These are phyloP conservation scores for Calosoma granatense DNA, from an alignment of 1,140 invertebrate genomes.

Conservation along the genomic window DNA sequence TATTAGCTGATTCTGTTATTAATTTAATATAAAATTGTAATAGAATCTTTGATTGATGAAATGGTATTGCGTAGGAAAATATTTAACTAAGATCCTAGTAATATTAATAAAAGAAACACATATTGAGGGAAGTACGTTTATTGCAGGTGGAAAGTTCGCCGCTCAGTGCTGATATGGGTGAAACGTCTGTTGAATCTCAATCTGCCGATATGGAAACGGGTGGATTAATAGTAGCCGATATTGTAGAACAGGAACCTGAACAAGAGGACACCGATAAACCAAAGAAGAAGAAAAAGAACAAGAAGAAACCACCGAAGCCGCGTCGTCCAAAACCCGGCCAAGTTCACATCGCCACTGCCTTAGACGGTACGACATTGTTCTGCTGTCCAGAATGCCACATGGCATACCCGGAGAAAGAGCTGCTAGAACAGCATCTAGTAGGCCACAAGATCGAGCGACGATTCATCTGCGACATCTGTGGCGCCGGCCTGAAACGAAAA, in stretches of 20 bases:
- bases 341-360: constrained; percentile 58
- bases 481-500: constrained; percentile 62
- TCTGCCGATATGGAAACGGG: neutral
- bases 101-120: too few relatives aligned
- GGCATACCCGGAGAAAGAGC: constrained; percentile 65
- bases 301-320: constrained; percentile 66
- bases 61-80: too few relatives aligned
- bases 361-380: constrained; percentile 60
- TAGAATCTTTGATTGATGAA: too few relatives aligned
- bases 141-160: constrained; percentile 13
- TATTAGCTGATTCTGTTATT: too few relatives aligned
- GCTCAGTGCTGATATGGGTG: constrained; percentile 14
- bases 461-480: constrained; percentile 48
- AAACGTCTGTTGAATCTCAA: constrained; percentile 19
- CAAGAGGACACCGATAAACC: constrained; percentile 34
- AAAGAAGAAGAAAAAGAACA: constrained; percentile 68
- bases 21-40: too few relatives aligned
- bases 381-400: constrained; percentile 72
- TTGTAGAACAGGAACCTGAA: neutral
- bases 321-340: constrained; percentile 57
- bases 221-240: neutral
- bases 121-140: too few relatives aligned
- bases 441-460: constrained; percentile 67
- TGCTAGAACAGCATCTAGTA: constrained; percentile 62
- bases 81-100: too few relatives aligned